Conservation (phyloP, 2,888 invertebrate genomes). For the Drosophila limbata region DNA sequence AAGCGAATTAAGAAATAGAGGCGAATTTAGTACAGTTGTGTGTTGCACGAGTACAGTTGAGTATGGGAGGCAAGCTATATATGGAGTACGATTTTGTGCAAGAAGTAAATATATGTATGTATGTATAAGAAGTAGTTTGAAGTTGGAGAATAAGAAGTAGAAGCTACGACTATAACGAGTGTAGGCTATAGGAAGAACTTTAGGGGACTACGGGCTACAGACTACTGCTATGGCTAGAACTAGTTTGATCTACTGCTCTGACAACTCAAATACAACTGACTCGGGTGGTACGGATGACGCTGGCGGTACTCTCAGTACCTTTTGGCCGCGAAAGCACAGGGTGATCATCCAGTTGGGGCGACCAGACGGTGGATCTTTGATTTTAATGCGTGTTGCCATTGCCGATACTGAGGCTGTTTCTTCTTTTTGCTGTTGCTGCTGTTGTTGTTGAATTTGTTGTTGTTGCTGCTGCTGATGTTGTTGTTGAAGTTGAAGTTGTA, state of each 20-base stretch:
- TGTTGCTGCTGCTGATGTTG: slow-evolving; percentile 38
- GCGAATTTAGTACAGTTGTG: neutral
- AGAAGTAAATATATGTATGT: neutral
- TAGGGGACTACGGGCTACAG: slow-evolving; percentile 37
- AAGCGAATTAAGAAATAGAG: neutral
- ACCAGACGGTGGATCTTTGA: slow-evolving; percentile 52
- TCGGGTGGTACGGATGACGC: slow-evolving; percentile 85
- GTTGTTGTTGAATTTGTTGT: slow-evolving; percentile 34
- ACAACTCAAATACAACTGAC: slow-evolving; percentile 86
- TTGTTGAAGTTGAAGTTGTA: slow-evolving; percentile 32
- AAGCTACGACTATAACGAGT: slow-evolving; percentile 4
- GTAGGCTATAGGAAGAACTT: slow-evolving; percentile 8
- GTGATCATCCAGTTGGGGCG: slow-evolving; percentile 80
- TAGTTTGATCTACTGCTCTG: slow-evolving; percentile 83
- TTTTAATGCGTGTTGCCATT: slow-evolving; percentile 47
- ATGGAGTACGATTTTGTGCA: neutral
- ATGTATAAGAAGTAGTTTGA: neutral
- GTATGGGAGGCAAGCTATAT: slow-evolving; percentile 5
- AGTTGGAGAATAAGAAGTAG: neutral
- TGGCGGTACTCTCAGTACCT: slow-evolving; percentile 85
- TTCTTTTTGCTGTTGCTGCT: slow-evolving; percentile 27
- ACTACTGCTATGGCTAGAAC: slow-evolving; percentile 57
- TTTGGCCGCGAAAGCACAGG: slow-evolving; percentile 84
- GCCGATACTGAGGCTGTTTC: slow-evolving; percentile 34
- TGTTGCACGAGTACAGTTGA: neutral